Evolutionary conservation across 2,797 vertebrate species (phyloP).

Genomic region (Apodemus agrarius): DNA sequence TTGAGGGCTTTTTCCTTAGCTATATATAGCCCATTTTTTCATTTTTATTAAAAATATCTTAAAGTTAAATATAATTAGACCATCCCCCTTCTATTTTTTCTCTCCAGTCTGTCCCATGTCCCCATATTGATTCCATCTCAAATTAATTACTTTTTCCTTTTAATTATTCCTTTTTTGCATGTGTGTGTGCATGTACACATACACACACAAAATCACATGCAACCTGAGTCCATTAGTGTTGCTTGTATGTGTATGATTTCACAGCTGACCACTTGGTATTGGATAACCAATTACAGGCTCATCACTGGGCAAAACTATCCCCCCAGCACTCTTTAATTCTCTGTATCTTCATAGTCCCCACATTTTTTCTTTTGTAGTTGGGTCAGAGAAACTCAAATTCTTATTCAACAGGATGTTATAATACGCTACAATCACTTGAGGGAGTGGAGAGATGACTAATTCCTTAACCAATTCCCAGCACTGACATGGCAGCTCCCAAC

Average conservation of each 20-base stretch:
- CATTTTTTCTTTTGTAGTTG: background rate
- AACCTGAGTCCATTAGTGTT: background rate
- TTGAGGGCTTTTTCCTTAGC: background rate
- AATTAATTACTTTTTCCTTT: background rate
- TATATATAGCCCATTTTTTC: background rate
- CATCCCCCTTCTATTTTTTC: background rate
- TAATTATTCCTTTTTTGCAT: background rate
- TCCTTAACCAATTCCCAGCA: background rate
- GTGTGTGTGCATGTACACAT: background rate
- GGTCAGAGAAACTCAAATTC: background rate
- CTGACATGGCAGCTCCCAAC: background rate
- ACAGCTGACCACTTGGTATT: background rate
- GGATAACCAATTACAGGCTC: too few species aligned
- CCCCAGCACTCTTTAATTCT: background rate
- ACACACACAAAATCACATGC: background rate
- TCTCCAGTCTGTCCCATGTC: fast-evolving
- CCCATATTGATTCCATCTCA: background rate
- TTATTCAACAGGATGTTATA: background rate
- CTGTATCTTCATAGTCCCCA: background rate
- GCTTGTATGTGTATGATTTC: background rate
- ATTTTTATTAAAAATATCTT: background rate
- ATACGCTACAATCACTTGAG: background rate
- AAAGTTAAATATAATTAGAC: background rate
- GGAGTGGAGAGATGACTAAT: background rate
- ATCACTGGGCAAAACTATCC: background rate